These are phyloP conservation scores for Zeus faber DNA, from an alignment of 2,113 vertebrate genomes.

Conservation along the genomic window DNA sequence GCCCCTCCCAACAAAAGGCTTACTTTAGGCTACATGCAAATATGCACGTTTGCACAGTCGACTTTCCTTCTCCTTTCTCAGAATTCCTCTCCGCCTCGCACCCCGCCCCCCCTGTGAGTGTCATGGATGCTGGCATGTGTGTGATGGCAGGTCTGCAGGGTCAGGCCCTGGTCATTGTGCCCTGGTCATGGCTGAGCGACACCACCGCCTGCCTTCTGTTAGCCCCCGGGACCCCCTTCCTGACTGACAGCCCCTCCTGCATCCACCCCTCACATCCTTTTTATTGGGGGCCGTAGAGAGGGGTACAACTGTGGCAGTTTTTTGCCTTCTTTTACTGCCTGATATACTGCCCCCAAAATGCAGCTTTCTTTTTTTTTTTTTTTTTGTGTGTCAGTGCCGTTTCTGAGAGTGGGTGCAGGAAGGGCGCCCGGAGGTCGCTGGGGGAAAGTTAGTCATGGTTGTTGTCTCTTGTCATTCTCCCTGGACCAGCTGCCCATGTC, in stretches of 20 bases:
- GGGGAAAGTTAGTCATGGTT: conserved; percentile 30
- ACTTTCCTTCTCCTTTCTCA: background rate
- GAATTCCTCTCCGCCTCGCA: conserved; percentile 33
- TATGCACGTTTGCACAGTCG: too few relatives aligned
- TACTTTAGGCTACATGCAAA: too few relatives aligned
- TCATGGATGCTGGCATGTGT: conserved; percentile 27
- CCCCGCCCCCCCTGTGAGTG: conserved; percentile 15
- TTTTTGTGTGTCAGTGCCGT: conserved; percentile 16
- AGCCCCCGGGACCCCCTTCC: conserved; percentile 60
- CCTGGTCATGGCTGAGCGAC: conserved; percentile 73
- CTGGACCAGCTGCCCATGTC: conserved; percentile 14
- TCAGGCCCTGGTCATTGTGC: conserved; percentile 72
- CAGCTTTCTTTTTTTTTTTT: background rate
- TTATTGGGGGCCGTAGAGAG: conserved; percentile 57
- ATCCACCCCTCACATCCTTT: conserved; percentile 64
- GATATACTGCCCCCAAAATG: conserved; percentile 29
- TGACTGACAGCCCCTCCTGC: conserved; percentile 73
- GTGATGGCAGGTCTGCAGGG: conserved; percentile 62
- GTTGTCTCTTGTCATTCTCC: conserved; percentile 21
- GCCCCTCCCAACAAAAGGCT: too few relatives aligned
- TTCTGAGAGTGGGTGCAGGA: conserved; percentile 31
- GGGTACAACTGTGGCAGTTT: conserved; percentile 45
- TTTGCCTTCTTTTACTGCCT: conserved; percentile 42
- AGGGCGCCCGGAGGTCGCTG: conserved; percentile 19
- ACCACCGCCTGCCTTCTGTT: conserved; percentile 73